Evolutionary conservation across 2,888 invertebrate species (phyloP).

Genomic region (Hypomecis punctinalis): DNA sequence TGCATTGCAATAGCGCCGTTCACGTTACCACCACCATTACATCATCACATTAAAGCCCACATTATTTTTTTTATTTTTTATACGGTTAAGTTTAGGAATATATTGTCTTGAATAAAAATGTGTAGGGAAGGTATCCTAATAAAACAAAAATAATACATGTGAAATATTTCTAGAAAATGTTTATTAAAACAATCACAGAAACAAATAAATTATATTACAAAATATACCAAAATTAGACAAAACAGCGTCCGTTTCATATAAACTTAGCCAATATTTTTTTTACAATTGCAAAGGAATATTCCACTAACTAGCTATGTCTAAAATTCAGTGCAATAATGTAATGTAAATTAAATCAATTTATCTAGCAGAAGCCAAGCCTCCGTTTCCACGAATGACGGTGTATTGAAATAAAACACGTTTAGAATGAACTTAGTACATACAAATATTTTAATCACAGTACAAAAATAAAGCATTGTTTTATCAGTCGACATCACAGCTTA

Average conservation of each 20-base stretch:
- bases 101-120: no score
- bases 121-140: no score
- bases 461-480: constrained; percentile 82
- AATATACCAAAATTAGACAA: constrained; percentile 68
- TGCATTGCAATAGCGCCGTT: no score
- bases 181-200: constrained; percentile 77
- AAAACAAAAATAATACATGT: constrained; percentile 23
- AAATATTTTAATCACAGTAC: constrained; percentile 81
- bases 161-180: constrained; percentile 60
- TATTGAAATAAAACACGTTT: constrained; percentile 63
- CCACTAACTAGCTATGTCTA: constrained; percentile 51
- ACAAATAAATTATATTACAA: constrained; percentile 73
- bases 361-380: constrained; percentile 71
- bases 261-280: constrained; percentile 52
- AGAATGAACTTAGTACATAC: constrained; percentile 66
- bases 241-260: constrained; percentile 51
- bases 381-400: constrained; percentile 56
- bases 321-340: constrained; percentile 43
- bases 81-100: no score
- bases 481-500: constrained; percentile 82
- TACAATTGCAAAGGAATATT: constrained; percentile 57
- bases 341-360: constrained; percentile 59
- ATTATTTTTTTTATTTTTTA: no score
- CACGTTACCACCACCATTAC: no score
- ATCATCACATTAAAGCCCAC: no score